Conservation (phyloP, 1,140 invertebrate species). For the Colletes gigas region DNA sequence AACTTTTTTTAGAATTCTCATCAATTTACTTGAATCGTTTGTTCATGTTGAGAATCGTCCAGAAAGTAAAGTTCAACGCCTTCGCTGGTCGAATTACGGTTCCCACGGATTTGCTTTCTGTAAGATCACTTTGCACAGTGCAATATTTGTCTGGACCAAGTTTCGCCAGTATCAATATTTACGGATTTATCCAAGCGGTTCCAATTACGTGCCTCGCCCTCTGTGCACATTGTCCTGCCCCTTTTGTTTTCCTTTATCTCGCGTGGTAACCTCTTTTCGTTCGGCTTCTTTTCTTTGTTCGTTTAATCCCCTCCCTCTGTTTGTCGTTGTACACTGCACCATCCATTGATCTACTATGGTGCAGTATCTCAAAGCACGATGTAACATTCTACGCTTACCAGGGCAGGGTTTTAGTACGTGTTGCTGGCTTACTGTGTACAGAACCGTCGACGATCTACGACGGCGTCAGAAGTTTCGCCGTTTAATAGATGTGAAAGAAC, state of each 20-base stretch:
- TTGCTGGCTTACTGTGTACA: neutral
- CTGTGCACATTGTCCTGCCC: neutral
- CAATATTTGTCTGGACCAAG: neutral
- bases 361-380: constrained; percentile 69
- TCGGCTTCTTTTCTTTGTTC: neutral
- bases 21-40: no score
- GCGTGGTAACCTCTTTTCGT: neutral
- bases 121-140: no score
- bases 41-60: no score
- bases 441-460: neutral
- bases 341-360: constrained; percentile 41
- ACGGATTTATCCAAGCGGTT: neutral
- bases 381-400: constrained; percentile 50
- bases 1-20: no score
- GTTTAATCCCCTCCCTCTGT: neutral
- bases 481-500: constrained; percentile 20
- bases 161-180: neutral
- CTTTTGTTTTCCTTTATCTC: constrained; percentile 21
- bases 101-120: no score
- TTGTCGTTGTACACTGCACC: neutral
- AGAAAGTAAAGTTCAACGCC: neutral
- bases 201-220: neutral
- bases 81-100: neutral
- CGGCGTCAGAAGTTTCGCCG: neutral
- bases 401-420: neutral